Evolutionary conservation across 2,113 vertebrate species (phyloP), one percentile per base, ranked within the genome.

Genomic region (Pogonocichla stellata): DNA sequence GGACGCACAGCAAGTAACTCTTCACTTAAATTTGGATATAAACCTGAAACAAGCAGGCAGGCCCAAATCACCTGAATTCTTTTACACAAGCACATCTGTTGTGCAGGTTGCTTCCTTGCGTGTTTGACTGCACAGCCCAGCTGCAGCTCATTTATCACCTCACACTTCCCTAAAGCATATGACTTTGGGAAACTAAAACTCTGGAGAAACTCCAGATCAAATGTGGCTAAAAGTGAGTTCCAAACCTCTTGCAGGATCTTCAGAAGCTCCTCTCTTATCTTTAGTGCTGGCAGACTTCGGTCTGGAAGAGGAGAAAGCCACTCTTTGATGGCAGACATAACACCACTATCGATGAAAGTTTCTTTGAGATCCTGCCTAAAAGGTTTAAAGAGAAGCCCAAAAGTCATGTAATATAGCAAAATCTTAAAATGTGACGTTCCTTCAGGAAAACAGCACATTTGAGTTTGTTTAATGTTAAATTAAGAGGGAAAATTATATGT

Each of bases 301-400:
- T 99, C 99, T 8, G 99, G 99, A 5, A 99, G 98, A 72, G 99
- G 99, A 69, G 99, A 99, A 97, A 99, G 99, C 99, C 99, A 99
- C 86, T 99, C 99, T 96, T 99, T 99, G 77, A 99, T 99, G 79
- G 99, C 99, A 48, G 98, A 98, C 99, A 99, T 99, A 88, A 99
- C 99, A 2, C 99, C 99, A n/a, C 99, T 99, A 95, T 99, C 99
- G 56, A 99, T 99, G 86, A 99, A 99, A 23, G 99, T 99, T 95
- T 99, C 99, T 97, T 99, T 99, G 92, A 99, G 93, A 96, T 99
- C 99, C 95, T 99, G 99, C 80, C 99, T 99, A 95, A 45, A 95
- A 94, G 69, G 88, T 91, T 77, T 42, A 97, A 82, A 98, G 54
- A 94, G 33, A 84, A 92, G n/a, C 29, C 58, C 64, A 5, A 14